Percentiles rank a stretch among this genome's conserved stretches.
These are phyloP conservation scores for Dascyllus trimaculatus DNA, from an alignment of 2,113 vertebrate species.

Conservation along the genomic window DNA sequence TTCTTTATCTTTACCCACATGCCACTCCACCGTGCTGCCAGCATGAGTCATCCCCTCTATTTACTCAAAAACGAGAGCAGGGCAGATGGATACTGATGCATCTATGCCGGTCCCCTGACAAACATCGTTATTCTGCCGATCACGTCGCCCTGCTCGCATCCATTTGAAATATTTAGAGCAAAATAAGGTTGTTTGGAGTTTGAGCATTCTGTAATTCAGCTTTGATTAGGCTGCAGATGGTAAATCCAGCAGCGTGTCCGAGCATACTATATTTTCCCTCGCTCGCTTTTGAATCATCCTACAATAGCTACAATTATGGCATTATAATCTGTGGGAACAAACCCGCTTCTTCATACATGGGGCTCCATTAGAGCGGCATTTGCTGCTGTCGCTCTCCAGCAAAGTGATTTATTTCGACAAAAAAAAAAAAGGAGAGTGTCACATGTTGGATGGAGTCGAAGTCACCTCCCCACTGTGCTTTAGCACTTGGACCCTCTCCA, in stretches of 20 bases:
- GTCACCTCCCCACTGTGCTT: constrained; percentile 27
- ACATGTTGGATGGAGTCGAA: constrained; percentile 12
- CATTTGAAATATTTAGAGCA: constrained; percentile 74
- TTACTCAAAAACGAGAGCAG: constrained; percentile 57
- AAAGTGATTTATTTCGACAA: constrained; percentile 43
- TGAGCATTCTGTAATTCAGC: constrained; percentile 58
- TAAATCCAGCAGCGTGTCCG: constrained; percentile 42
- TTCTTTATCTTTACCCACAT: constrained; percentile 50
- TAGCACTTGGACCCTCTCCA: constrained; percentile 20
- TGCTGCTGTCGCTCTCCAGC: constrained; percentile 14
- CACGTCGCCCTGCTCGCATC: constrained; percentile 42
- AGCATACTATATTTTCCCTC: constrained; percentile 29
- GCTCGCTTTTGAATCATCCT: constrained; percentile 42
- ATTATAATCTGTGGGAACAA: constrained; percentile 1
- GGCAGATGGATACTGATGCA: constrained; percentile 61
- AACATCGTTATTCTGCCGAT: constrained; percentile 62
- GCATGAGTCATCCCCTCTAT: constrained; percentile 53
- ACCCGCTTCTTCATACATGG: constrained; percentile 11
- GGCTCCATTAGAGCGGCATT: constrained; percentile 22
- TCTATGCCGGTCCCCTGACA: constrained; percentile 40
- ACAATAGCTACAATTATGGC: constrained; percentile 44
- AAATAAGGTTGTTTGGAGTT: constrained; percentile 64
- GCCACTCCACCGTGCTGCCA: constrained; percentile 1
- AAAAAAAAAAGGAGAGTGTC: constrained; percentile 40
- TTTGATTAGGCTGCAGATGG: constrained; percentile 67